Evolutionary conservation across 2,888 invertebrate genomes (phyloP), one percentile per base, ranked within the genome.

Genomic region (Scaptomyza reducta): DNA sequence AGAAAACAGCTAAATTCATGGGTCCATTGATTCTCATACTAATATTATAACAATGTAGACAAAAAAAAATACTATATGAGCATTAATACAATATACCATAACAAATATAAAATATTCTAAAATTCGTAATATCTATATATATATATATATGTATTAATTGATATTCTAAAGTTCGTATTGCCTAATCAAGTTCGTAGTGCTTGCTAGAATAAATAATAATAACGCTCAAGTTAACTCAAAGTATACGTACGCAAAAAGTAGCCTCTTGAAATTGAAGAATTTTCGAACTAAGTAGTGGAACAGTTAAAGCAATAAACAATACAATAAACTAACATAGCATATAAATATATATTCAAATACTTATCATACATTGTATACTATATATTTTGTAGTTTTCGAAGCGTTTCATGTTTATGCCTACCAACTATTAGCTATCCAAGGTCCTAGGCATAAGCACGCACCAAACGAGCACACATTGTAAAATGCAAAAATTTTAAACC

Each of bases 391-490:
- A 69, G 67, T 82, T 54, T 57, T 70, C 57, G 65, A 60, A 68
- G 72, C 55, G 60, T 57, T 33, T 14, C 40, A 35, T 53, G 86
- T 59, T 78, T 79, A 80, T 75, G 76, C 79, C 79, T 58, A 64
- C 53, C n/a, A 51, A 83, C 73, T 70, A 73, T 27, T 79, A 60
- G 42, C 46, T 67, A 66, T 74, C 74, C 73, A 41, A 72, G 74
- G 74, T 58, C 77, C 73, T 56, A 64, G 85, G 84, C 87, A 79
- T 83, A 69, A 13, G 62, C 87, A 65, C 63, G 67, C 66, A 73
- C 70, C 55, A 69, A 75, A 83, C 70, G 89, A 90, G 89, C 90
- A 90, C 90, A 90, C 90, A 72, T 87, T 91, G 90, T 90, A 90
- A 90, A 90, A 90, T 90, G 91, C 81, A 89, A 88, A 88, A 76